Base-by-base conservation (phyloP, 2,888 invertebrate genomes). In the Salticus scenicus region DNA sequence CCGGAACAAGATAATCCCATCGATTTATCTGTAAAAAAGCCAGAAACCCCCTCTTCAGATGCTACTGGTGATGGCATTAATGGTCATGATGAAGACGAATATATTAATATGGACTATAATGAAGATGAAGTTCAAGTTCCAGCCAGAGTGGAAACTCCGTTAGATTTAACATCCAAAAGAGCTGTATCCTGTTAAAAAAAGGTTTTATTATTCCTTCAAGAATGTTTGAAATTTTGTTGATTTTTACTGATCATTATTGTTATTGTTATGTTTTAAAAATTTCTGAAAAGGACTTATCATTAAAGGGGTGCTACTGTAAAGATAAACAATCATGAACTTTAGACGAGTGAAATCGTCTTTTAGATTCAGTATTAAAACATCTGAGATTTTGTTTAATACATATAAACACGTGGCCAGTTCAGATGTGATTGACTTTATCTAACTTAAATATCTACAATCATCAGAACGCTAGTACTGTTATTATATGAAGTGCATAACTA, bases 1-100 rank as follows among this genome's bases (percentile, higher is more conserved):
- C 89, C 89, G 4, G 89, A 90, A 41, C 90, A 90, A 87, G 90
- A 90, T 10, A 88, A 77, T 14, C 90, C 90, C 28, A 90, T 90
- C 71, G 90, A 90, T 84, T 88, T 90, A 66, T 89, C 89, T 27
- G 88, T 89, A 0, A 89, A 88, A 77, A 88, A 87, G 24, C 85
- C 88, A 47, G 87, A 87, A 31, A 86, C 86, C 4, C 86, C 86
- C 0, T 80, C 37, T 28, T 80, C 80, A 0, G 86, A 86, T 47
- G 75, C 71, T 31, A 75, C 75, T 8, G 66, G 57, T n/a, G 78
- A 75, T 66, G 76, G 77, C n/a, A 20, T 71, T 20, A 72, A 73
- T 31, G 83, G 71, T 28, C 63, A 70, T n/a, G 82, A 82, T 14
- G 85, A 85, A 20, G 84, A 84, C 20, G 85, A 85, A 27, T 85